Conservation (phyloP, 2,113 vertebrate genomes). For the Actinemys pallida region DNA sequence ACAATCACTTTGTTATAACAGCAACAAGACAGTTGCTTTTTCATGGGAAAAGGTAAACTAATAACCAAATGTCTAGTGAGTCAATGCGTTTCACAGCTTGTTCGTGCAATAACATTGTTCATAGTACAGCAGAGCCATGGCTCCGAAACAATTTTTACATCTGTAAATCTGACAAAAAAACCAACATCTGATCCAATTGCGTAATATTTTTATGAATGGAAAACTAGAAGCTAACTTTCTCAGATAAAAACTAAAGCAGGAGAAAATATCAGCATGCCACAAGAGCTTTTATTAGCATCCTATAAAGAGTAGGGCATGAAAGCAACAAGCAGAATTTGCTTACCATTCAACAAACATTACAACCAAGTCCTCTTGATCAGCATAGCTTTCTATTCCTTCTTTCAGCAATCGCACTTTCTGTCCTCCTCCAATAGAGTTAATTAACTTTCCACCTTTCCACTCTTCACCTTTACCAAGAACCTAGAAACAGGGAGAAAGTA, state of each 20-base stretch:
- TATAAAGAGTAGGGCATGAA: not conserved
- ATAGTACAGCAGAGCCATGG: not conserved
- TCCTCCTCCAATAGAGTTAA: constrained; percentile 93
- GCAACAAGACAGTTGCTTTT: not conserved
- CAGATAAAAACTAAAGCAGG: not conserved
- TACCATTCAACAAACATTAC: constrained; percentile 94
- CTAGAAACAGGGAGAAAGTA: constrained; percentile 71
- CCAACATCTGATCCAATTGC: not conserved
- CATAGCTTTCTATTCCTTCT: constrained; percentile 84
- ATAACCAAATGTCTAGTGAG: not conserved
- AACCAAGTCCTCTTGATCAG: constrained; percentile 89
- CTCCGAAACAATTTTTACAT: not conserved
- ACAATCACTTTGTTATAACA: not conserved
- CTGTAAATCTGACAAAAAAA: not conserved
- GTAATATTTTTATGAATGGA: constrained; percentile 48
- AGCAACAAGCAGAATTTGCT: constrained; percentile 46
- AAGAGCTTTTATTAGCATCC: not conserved
- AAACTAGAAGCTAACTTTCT: not conserved
- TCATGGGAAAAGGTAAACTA: not conserved
- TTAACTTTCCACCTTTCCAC: constrained; percentile 92
- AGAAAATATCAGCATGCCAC: not conserved
- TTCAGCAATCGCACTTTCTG: constrained; percentile 96
- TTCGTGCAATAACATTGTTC: constrained; percentile 24
- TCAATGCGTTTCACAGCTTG: not conserved
- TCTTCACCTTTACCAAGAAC: constrained; percentile 92